phyloP scores from a whole-genome alignment of 2,113 vertebrate species.

The Prinia subflava region DNA sequence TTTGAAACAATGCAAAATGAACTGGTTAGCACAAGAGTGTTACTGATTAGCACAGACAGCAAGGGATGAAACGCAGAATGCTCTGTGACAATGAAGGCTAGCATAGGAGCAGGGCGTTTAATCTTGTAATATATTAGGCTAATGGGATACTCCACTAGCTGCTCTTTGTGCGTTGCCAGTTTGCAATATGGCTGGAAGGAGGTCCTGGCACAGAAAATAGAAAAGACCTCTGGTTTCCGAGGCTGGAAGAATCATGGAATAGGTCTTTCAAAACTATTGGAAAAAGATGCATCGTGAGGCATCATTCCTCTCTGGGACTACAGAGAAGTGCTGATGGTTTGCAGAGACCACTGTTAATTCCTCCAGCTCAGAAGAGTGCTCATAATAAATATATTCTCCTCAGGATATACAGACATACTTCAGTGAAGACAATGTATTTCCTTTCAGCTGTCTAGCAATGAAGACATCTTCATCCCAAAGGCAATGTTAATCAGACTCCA shows the following conservation, averaged over 20 bases:
- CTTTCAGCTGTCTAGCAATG: background rate
- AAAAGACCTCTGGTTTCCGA: background rate
- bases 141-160: background rate
- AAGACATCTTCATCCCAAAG: background rate
- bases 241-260: background rate
- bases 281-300: background rate
- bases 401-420: background rate
- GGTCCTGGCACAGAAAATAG: background rate
- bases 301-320: background rate
- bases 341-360: background rate
- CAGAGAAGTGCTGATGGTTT: background rate
- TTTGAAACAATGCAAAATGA: constrained; percentile 22
- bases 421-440: background rate
- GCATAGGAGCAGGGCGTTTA: background rate
- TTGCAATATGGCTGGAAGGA: background rate
- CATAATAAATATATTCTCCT: background rate
- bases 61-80: background rate
- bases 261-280: background rate
- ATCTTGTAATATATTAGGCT: background rate
- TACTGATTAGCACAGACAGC: background rate
- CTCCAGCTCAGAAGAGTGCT: background rate
- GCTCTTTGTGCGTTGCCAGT: background rate
- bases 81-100: background rate
- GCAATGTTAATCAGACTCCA: background rate
- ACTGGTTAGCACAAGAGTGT: background rate